Base-by-base conservation (phyloP, 2,113 vertebrate genomes). In the Varanus komodoensis region DNA sequence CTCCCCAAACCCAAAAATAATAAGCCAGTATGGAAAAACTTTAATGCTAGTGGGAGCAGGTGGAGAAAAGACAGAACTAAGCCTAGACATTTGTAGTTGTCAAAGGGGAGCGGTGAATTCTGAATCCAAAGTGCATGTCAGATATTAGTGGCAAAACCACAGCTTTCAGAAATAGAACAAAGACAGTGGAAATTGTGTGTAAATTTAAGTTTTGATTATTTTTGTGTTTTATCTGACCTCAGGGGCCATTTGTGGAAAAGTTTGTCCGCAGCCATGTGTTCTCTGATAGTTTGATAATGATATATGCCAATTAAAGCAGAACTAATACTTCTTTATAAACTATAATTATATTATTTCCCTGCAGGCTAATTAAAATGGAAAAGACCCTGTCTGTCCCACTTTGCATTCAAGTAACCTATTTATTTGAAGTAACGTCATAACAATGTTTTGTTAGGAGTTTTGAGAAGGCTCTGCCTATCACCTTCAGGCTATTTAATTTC, bases 261-360 rank as follows among this genome's bases (percentile, higher is more conserved):
- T 27, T 61, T 90, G 9, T 82, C 80, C 91, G 61, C 86, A 89
- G 88, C 93, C 90, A 87, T 74, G 75, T n/a, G 0, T 1, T 82
- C 77, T 93, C 90, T 92, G 52, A 82, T 93, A 69, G 44, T 88
- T 84, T 86, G 61, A 92, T 90, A 64, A 48, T 83, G 82, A 69
- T 87, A 73, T 84, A 79, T 86, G 82, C 89, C 75, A 87, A 6
- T 93, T 91, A 71, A 86, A 92, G 82, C 74, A 91, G 93, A 91
- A 84, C 94, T 92, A 92, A 91, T 12, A 8, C 73, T 87, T 95
- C 94, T 89, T 84, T 68, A 92, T 92, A 83, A 95, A 82, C 89
- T 93, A 52, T 73, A 90, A 78, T 89, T 87, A 61, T 91, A 82
- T 84, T 38, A 8, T 3, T 61, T 89, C 50, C 61, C 1, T 38